phyloP scores from a whole-genome alignment of 1,140 invertebrate genomes.

The Maniola jurtina region DNA sequence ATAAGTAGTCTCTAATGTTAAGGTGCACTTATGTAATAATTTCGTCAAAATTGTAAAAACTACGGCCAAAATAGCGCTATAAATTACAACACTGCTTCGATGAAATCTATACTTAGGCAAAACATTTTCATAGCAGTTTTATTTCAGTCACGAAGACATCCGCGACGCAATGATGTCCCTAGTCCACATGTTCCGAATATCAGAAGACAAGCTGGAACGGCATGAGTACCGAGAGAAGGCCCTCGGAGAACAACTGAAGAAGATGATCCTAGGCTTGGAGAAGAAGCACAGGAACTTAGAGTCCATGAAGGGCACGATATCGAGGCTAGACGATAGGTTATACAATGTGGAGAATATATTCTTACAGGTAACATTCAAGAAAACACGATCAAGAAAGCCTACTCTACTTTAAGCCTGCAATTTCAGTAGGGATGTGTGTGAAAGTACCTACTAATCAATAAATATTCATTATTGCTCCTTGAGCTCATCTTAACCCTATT shows the following conservation, averaged over 20 bases:
- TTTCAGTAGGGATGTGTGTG: too few species aligned
- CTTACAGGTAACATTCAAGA: slow-evolving; percentile 70
- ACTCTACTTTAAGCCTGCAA: too few species aligned
- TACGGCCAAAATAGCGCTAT: too few species aligned
- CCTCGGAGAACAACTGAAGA: slow-evolving; percentile 88
- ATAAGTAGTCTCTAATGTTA: too few species aligned
- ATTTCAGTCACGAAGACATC: slow-evolving; percentile 87
- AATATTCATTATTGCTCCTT: too few species aligned
- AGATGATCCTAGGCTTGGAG: slow-evolving; percentile 84
- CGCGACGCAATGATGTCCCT: slow-evolving; percentile 89
- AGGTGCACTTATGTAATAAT: too few species aligned
- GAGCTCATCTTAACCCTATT: too few species aligned
- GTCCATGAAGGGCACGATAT: slow-evolving; percentile 82
- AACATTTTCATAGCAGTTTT: neutral
- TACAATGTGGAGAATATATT: slow-evolving; percentile 85
- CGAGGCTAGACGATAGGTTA: slow-evolving; percentile 83
- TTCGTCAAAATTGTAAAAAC: too few species aligned
- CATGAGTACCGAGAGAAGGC: slow-evolving; percentile 90
- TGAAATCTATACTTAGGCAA: too few species aligned
- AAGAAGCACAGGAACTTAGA: slow-evolving; percentile 86
- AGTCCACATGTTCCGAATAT: slow-evolving; percentile 87
- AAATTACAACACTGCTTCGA: too few species aligned
- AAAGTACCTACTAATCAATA: too few species aligned
- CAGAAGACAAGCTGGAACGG: slow-evolving; percentile 90
- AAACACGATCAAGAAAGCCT: too few species aligned